A percentile compares a stretch with the other conserved stretches of the same genome.
Evolutionary conservation across 2,888 invertebrate genomes (phyloP).

Genomic region (Platypus cylindrus): DNA sequence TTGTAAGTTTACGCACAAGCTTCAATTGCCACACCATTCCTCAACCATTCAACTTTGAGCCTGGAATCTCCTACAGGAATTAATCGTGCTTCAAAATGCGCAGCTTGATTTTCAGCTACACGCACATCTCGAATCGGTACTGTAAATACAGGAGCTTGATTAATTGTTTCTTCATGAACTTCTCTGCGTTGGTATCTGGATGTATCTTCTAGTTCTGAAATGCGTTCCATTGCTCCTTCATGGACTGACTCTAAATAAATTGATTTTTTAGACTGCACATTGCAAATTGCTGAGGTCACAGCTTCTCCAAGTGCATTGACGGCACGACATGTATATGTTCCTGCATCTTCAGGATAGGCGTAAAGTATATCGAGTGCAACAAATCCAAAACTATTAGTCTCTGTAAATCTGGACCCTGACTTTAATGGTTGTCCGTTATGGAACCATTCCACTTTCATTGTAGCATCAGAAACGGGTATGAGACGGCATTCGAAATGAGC

Average conservation of each 20-base stretch:
- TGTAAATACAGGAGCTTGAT: conserved; percentile 86
- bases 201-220: conserved; percentile 71
- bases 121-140: conserved; percentile 77
- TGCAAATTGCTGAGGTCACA: conserved; percentile 77
- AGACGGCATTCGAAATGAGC: conserved; percentile 90
- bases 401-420: conserved; percentile 88
- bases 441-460: conserved; percentile 92
- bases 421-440: conserved; percentile 82
- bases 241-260: conserved; percentile 82
- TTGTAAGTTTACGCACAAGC: conserved; percentile 51
- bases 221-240: conserved; percentile 68
- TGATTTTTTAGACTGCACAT: conserved; percentile 69
- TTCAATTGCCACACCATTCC: conserved; percentile 82
- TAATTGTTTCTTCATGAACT: conserved; percentile 63
- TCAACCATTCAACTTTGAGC: conserved; percentile 85
- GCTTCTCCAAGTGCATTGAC: conserved; percentile 86
- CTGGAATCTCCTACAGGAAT: conserved; percentile 91
- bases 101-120: conserved; percentile 83
- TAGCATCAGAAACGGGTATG: conserved; percentile 86
- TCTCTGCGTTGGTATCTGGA: conserved; percentile 61
- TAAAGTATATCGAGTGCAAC: conserved; percentile 94
- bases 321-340: conserved; percentile 89
- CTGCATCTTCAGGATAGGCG: conserved; percentile 91
- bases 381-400: conserved; percentile 95
- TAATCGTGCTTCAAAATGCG: conserved; percentile 85